Evolutionary conservation across 1,140 invertebrate genomes (phyloP).

Genomic region (Trichogramma pretiosum): DNA sequence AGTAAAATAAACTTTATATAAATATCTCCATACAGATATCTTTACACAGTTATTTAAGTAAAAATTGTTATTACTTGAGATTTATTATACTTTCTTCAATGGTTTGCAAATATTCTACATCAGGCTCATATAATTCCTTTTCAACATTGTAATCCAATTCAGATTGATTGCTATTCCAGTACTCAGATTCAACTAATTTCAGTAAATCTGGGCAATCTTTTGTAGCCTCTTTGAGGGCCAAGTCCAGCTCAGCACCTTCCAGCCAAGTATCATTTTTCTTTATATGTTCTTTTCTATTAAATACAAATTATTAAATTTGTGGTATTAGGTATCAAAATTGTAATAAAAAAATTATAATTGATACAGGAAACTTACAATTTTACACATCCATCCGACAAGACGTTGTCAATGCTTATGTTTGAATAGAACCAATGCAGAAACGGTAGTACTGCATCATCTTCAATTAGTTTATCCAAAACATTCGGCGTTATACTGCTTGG

Average conservation of each 20-base stretch:
- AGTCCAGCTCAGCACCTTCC: conserved; percentile 28
- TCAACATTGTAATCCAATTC: conserved; percentile 21
- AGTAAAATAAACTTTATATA: conserved; percentile 15
- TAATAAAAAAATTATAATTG: neutral
- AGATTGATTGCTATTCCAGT: conserved; percentile 15
- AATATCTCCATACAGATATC: no score
- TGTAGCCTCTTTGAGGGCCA: conserved; percentile 25
- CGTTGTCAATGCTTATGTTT: conserved; percentile 30
- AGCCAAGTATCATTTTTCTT: conserved; percentile 28
- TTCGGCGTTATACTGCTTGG: conserved; percentile 23
- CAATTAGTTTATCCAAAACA: conserved; percentile 23
- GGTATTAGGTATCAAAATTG: neutral
- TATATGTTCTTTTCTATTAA: conserved; percentile 28
- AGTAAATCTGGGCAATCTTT: conserved; percentile 32
- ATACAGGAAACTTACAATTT: conserved; percentile 27
- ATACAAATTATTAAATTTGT: conserved; percentile 9
- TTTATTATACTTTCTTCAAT: conserved; percentile 29
- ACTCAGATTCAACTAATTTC: conserved; percentile 23
- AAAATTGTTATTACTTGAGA: conserved; percentile 28
- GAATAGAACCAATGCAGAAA: conserved; percentile 39
- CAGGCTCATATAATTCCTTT: conserved; percentile 29
- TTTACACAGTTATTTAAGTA: no score
- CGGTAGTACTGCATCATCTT: conserved; percentile 24
- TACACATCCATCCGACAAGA: conserved; percentile 29
- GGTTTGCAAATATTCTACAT: conserved; percentile 29